Conservation (phyloP, 2,113 vertebrate genomes). For the Stomatorhinus ivindoensis region DNA sequence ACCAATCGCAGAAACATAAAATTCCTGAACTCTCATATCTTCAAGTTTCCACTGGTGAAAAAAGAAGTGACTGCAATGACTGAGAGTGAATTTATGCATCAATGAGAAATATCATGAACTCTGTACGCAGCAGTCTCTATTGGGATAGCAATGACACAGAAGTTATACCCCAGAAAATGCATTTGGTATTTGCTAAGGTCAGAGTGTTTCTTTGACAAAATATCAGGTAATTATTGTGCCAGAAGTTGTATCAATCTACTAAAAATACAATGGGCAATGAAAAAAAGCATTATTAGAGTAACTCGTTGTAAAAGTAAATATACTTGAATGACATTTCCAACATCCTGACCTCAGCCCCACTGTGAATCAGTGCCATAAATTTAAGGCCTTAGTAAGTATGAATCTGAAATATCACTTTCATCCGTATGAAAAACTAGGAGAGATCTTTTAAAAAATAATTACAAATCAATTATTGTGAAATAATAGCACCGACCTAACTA, state of each 20-base stretch:
- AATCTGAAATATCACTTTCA: not conserved
- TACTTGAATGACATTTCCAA: not conserved
- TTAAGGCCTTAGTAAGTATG: not conserved
- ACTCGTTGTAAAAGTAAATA: not conserved
- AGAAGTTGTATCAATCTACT: not conserved
- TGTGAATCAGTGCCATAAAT: not conserved
- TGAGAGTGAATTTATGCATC: not conserved
- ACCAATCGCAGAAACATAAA: not conserved
- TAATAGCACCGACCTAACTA: not conserved
- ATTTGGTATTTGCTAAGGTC: not conserved
- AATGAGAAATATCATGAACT: not conserved
- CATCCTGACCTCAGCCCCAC: not conserved
- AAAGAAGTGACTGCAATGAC: not conserved
- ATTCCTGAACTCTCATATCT: not conserved
- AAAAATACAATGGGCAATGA: not conserved
- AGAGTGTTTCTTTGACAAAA: not conserved
- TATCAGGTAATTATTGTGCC: not conserved
- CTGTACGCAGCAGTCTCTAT: not conserved
- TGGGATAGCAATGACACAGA: not conserved
- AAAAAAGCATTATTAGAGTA: not conserved
- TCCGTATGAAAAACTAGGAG: not conserved
- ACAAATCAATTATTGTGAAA: not conserved
- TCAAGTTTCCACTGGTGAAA: not conserved
- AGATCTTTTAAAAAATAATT: not conserved
- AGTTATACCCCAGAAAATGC: not conserved